These are phyloP conservation scores for Reinhardtius hippoglossoides DNA, from an alignment of 2,113 vertebrate genomes.

Conservation along the genomic window DNA sequence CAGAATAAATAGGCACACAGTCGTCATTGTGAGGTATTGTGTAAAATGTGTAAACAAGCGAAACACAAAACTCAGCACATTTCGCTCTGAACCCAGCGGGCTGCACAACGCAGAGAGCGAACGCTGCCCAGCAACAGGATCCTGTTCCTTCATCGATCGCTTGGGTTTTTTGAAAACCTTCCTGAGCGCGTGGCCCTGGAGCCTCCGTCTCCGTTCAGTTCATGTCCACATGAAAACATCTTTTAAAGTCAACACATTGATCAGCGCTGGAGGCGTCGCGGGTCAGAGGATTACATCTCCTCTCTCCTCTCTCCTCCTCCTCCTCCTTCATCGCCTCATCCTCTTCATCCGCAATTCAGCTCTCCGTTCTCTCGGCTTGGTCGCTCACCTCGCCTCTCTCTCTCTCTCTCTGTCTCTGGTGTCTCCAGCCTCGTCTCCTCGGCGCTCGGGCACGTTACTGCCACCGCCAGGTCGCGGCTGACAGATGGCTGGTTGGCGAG, in stretches of 20 bases:
- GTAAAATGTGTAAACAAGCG: no score
- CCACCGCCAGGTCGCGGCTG: slow-evolving; percentile 53
- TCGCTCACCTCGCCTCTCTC: not conserved
- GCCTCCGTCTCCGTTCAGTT: slow-evolving; percentile 1
- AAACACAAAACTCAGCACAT: no score
- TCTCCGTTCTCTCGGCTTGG: not conserved
- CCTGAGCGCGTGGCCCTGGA: not conserved
- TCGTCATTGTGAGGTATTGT: no score
- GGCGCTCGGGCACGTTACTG: not conserved
- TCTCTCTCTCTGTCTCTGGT: not conserved
- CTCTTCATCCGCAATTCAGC: not conserved
- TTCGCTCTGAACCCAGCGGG: no score
- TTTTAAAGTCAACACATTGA: slow-evolving; percentile 34
- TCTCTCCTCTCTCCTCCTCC: not conserved
- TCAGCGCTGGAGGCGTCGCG: not conserved
- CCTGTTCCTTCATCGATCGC: not conserved
- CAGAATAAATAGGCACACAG: no score
- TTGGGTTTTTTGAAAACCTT: not conserved
- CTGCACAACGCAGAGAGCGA: no score
- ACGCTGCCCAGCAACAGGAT: not conserved
- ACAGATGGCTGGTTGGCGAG: slow-evolving; percentile 51
- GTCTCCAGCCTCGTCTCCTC: not conserved
- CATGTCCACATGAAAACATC: slow-evolving; percentile 29
- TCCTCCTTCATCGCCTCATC: not conserved
- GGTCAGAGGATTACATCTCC: slow-evolving; percentile 46